Evolutionary conservation across 1,140 invertebrate genomes (phyloP).

Genomic region (Drosophila yakuba): DNA sequence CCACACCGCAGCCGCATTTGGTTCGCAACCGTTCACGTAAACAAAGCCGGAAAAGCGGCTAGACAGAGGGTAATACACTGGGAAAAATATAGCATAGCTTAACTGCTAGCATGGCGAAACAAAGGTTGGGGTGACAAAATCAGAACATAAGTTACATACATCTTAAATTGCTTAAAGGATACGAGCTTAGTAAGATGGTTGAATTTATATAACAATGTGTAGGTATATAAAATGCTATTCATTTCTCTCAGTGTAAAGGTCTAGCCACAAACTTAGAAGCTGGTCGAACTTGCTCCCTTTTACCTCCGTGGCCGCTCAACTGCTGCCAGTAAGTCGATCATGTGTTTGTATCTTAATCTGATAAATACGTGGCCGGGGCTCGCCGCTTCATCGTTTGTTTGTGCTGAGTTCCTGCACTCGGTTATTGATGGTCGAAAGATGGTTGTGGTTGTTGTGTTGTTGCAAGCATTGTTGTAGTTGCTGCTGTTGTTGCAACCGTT

Average conservation of each 20-base stretch:
- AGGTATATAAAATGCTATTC: too few species aligned
- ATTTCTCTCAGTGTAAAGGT: background rate
- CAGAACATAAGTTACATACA: too few species aligned
- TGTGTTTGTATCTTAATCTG: conserved; percentile 79
- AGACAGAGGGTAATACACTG: conserved; percentile 19
- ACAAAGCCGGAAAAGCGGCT: conserved; percentile 23
- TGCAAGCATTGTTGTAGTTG: conserved; percentile 8
- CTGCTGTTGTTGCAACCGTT: conserved; percentile 15
- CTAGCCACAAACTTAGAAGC: conserved; percentile 62
- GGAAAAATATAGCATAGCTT: background rate
- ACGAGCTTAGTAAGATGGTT: too few species aligned
- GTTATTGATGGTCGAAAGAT: conserved; percentile 68
- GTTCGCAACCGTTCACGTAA: conserved; percentile 34
- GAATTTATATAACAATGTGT: too few species aligned
- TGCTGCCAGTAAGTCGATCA: conserved; percentile 48
- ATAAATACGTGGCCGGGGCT: conserved; percentile 66
- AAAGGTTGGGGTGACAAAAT: too few species aligned
- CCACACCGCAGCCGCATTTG: conserved; percentile 65
- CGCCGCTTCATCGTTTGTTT: conserved; percentile 45
- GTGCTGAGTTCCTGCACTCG: conserved; percentile 59
- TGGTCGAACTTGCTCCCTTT: conserved; percentile 28
- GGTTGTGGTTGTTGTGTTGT: conserved; percentile 9
- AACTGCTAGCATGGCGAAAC: too few species aligned
- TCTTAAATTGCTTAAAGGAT: too few species aligned
- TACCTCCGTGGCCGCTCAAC: background rate